Conservation (phyloP, 1,140 invertebrate species). For the Hyposmocoma kahamanoa region DNA sequence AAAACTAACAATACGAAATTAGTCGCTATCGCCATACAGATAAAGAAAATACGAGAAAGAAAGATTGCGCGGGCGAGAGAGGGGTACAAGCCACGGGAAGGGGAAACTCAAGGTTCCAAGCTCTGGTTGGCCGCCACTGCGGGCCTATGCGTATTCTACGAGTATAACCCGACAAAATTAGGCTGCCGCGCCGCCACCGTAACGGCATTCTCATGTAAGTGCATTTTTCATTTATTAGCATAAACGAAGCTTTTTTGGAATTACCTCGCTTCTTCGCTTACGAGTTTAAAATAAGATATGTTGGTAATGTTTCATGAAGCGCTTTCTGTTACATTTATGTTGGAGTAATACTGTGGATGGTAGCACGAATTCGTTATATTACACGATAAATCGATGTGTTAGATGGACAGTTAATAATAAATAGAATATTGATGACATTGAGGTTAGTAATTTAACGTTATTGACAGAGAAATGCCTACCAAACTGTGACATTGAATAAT, state of each 20-base stretch:
- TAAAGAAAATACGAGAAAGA: conserved; percentile 30
- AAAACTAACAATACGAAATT: conserved; percentile 10
- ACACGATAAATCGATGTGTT: no score
- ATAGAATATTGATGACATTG: no score
- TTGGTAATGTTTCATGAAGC: no score
- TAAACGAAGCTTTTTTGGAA: background rate
- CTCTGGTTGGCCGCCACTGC: conserved; percentile 35
- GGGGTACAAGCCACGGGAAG: background rate
- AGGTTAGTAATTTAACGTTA: no score
- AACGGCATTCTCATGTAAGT: background rate
- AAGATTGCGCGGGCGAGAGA: conserved; percentile 6
- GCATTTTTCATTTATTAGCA: background rate
- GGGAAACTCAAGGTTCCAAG: conserved; percentile 34
- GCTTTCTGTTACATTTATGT: no score
- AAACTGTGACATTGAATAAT: no score
- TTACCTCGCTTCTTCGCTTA: no score
- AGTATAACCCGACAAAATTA: conserved; percentile 26
- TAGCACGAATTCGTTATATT: no score
- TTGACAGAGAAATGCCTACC: no score
- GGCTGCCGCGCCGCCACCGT: conserved; percentile 3
- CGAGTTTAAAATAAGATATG: no score
- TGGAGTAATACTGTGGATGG: no score
- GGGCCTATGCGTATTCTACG: conserved; percentile 46
- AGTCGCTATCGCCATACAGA: background rate
- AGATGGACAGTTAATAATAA: no score